Base-by-base conservation (phyloP, 2,888 invertebrate species). In the Neoascia interrupta region DNA sequence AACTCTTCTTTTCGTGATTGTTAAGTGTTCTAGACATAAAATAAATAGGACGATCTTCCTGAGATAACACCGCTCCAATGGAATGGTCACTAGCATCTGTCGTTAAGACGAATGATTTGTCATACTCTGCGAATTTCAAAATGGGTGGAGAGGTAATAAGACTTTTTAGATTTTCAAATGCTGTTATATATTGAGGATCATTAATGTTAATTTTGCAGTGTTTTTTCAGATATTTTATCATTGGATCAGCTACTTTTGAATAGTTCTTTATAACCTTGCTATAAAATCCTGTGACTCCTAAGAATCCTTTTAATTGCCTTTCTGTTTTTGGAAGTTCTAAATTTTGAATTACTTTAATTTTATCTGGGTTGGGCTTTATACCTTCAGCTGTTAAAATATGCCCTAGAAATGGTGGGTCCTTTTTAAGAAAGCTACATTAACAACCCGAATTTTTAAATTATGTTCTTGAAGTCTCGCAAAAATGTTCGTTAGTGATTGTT, bases 1-100 rank as follows among this genome's bases (percentile, higher is more conserved):
- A 26, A 26, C 26, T 26, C 26, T 49, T 49, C 28, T 49, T 11
- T 15, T 49, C 49, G 10, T 49, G 28, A 49, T 49, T 31, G 16
- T 49, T 49, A 31, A 49, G 15, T 28, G 49, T 31, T 23, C 49
- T 49, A 18, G 72, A 81, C 15, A 75, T 66, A 49, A 61, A 81
- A 19, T 72, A 74, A 60, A 81, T 72, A 23, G 80, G 76, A 66
- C 82, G 74, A 19, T 51, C 16, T 16, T 81, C 61, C 64, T 81
- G 81, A 43, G 61, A 60, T 45, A 79, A 58, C 34, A 81, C 81
- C n/a, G 79, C 74, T 34, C 82, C 76, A 51, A 82, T 60, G 15
- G 82, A 75, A 37, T 63, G 63, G 26, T 64, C 74, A 56, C 80
- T 81, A 34, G 82, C 81, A 47, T 82, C 81, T 15, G 81, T 81